A percentile compares a stretch with the other conserved stretches of the same genome.
Conservation (phyloP, 2,888 invertebrate species). For the Eudemis profundana region DNA sequence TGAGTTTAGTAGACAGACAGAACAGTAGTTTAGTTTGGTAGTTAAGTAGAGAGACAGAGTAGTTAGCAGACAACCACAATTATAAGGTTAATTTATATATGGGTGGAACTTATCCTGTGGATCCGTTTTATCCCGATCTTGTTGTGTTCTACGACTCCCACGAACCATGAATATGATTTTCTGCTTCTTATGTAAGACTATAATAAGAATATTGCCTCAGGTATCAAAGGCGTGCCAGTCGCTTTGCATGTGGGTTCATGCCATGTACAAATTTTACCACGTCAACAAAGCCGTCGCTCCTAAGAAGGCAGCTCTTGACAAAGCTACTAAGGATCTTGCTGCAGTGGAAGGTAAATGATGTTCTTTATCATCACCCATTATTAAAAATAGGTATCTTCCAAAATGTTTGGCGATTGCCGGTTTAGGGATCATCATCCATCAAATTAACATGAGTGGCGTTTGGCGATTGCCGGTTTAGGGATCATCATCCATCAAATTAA, state of each 20-base stretch:
- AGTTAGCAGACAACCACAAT: no score
- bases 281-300: conserved; percentile 94
- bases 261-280: conserved; percentile 96
- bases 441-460: no score
- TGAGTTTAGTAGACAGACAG: no score
- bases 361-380: background rate
- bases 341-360: conserved; percentile 85
- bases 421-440: no score
- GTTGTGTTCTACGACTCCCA: no score
- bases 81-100: no score
- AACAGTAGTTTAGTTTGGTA: no score
- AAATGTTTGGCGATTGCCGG: background rate
- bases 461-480: no score
- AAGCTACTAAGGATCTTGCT: conserved; percentile 88
- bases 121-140: no score
- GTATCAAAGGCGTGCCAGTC: conserved; percentile 93
- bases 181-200: background rate
- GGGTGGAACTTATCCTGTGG: no score
- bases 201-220: conserved; percentile 66
- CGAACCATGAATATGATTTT: background rate
- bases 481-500: no score
- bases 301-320: conserved; percentile 92
- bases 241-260: conserved; percentile 95
- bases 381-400: background rate
- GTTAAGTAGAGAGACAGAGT: no score